Evolutionary conservation across 2,113 vertebrate genomes (phyloP).

Genomic region (Seriola rivoliana): DNA sequence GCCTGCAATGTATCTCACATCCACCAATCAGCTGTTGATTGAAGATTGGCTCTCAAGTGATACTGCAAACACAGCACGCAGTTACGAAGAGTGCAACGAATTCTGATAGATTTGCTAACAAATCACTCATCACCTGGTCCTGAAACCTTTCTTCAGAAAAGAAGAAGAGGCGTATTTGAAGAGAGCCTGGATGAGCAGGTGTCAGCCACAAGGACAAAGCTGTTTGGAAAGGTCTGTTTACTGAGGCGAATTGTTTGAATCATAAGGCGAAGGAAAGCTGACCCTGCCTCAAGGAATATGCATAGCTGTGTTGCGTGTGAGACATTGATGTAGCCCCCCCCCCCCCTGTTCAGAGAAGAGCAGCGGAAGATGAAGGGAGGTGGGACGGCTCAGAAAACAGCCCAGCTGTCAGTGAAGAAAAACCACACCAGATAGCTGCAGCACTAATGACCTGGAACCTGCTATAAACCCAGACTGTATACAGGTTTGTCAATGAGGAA

Average conservation of each 20-base stretch:
- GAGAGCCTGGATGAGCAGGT: neutral
- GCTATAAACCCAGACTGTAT: neutral
- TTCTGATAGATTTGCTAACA: neutral
- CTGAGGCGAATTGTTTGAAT: conserved; percentile 43
- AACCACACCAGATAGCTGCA: neutral
- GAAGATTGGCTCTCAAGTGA: neutral
- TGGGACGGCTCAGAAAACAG: conserved; percentile 22
- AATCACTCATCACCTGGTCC: neutral
- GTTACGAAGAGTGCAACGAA: neutral
- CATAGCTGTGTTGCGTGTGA: conserved; percentile 30
- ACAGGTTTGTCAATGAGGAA: neutral
- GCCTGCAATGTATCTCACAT: neutral
- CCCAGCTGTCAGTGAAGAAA: conserved; percentile 9
- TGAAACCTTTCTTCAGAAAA: neutral
- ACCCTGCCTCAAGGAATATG: conserved; percentile 45
- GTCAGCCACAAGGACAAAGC: conserved; percentile 26
- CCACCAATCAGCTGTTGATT: neutral
- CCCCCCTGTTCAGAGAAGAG: conserved; percentile 33
- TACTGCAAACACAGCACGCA: neutral
- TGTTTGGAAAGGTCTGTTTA: conserved; percentile 52
- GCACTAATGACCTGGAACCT: conserved; percentile 6
- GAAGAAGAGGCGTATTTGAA: conserved; percentile 26
- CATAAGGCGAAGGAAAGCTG: conserved; percentile 41
- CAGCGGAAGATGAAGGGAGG: conserved; percentile 28
- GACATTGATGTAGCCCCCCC: conserved; percentile 61